A percentile compares a stretch with the other conserved stretches of the same genome.
These are phyloP conservation scores for Epirrita christyi DNA, from an alignment of 2,888 invertebrate genomes.

Conservation along the genomic window DNA sequence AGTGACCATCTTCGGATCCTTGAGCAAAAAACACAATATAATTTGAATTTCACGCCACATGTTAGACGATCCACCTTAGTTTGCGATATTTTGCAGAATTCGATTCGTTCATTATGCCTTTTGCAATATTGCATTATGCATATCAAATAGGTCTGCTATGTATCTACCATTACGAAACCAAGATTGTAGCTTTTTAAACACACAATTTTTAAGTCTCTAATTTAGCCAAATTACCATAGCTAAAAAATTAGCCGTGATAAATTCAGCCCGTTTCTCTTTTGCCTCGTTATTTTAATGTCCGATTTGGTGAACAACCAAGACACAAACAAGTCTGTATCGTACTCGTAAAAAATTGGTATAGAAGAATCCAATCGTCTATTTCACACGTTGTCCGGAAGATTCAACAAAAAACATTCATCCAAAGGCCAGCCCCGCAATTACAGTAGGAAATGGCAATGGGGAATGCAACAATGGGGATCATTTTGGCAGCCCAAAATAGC, in stretches of 20 bases:
- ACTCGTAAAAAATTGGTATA: background rate
- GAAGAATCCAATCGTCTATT: slow-evolving; percentile 4
- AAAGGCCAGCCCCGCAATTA: too few species aligned
- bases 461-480: too few species aligned
- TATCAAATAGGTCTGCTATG: slow-evolving; percentile 6
- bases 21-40: too few species aligned
- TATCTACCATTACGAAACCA: background rate
- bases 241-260: background rate
- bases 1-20: too few species aligned
- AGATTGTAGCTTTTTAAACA: slow-evolving; percentile 1
- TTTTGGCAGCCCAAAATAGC: too few species aligned
- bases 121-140: slow-evolving; percentile 4
- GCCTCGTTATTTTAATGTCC: background rate
- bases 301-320: too few species aligned
- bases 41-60: too few species aligned
- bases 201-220: too few species aligned
- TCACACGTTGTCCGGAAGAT: slow-evolving; percentile 5
- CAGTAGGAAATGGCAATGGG: too few species aligned
- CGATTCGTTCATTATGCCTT: slow-evolving; percentile 3
- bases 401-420: slow-evolving; percentile 20
- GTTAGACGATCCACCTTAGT: too few species aligned
- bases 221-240: background rate
- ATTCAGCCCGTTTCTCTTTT: background rate
- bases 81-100: slow-evolving; percentile 1
- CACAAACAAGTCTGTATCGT: background rate